A percentile compares a stretch with the other conserved stretches of the same genome.
Conservation (phyloP, 2,113 vertebrate species). For the Lonchura striata region DNA sequence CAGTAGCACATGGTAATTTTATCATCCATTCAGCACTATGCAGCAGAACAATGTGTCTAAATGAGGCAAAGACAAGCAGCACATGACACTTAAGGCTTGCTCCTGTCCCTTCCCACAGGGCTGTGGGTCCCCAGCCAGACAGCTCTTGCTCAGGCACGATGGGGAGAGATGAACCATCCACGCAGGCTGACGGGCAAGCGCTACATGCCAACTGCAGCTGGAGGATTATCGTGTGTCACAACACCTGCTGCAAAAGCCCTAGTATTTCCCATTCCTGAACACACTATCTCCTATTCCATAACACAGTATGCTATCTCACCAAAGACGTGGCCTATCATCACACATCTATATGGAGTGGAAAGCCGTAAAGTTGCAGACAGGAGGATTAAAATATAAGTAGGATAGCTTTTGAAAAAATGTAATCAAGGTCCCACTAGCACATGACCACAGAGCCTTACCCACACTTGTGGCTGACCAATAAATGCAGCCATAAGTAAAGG, state of each 20-base stretch:
- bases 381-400: not conserved
- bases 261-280: not conserved
- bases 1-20: not conserved
- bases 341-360: not conserved
- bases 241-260: not conserved
- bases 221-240: not conserved
- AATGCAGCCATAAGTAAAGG: not conserved
- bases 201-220: not conserved
- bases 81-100: not conserved
- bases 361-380: not conserved
- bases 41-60: not conserved
- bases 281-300: not conserved
- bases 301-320: not conserved
- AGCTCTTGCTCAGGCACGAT: accelerated
- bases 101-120: not conserved
- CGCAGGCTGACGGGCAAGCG: accelerated
- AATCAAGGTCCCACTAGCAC: not conserved
- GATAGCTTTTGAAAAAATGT: not conserved
- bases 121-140: not conserved
- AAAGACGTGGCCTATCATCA: not conserved
- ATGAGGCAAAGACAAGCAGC: not conserved
- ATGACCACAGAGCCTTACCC: not conserved
- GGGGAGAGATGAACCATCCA: not conserved
- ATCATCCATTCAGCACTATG: not conserved
- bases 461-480: not conserved